Base-by-base conservation (phyloP, 2,797 vertebrate species). In the Hydrocynus forskahlii region DNA sequence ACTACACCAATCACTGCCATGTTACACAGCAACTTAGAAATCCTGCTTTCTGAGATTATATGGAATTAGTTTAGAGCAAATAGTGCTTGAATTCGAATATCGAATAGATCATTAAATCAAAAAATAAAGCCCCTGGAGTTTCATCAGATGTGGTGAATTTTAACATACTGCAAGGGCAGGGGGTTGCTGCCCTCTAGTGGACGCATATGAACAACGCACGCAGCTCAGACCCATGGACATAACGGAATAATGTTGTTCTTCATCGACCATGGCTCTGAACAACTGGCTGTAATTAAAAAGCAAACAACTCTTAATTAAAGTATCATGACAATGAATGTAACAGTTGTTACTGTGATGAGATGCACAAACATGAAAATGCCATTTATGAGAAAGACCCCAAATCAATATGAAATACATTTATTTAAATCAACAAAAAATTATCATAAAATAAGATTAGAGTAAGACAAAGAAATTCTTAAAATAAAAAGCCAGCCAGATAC, bases 401-500 rank as follows among this genome's bases (percentile, higher is more conserved):
- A 79, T 67, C 74, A 83, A 78, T 78, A 84, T 80, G 75, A 84
- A 86, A 80, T 77, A 81, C 75, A 81, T 86, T 84, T 86, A 82
- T 75, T 84, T 84, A 86, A 80, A 80, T 82, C 57, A 78, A 81
- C 45, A 66, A 60, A 73, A 75, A 52, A 60, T 67, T 78, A 76
- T 23, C 50, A 78, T 57, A 69, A 80, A 82, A 81, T 68, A 48
- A 77, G 25, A 62, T 60, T 74, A 66, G 35, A 40, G 10, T n/a
- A 75, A 71, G n/a, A 63, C n/a, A 52, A 70, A 70, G 75, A 67
- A 54, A 55, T 25, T 29, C 0, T 78, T 29, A 43, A 77, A 83
- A 75, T 57, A 13, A 80, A 82, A 75, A 52, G 68, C 45, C 21
- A 21, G 55, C 72, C 81, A 82, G 62, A 82, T 59, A 78, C 55